These are phyloP conservation scores for Tetragonisca angustula DNA, from an alignment of 2,888 invertebrate species.

Conservation along the genomic window DNA sequence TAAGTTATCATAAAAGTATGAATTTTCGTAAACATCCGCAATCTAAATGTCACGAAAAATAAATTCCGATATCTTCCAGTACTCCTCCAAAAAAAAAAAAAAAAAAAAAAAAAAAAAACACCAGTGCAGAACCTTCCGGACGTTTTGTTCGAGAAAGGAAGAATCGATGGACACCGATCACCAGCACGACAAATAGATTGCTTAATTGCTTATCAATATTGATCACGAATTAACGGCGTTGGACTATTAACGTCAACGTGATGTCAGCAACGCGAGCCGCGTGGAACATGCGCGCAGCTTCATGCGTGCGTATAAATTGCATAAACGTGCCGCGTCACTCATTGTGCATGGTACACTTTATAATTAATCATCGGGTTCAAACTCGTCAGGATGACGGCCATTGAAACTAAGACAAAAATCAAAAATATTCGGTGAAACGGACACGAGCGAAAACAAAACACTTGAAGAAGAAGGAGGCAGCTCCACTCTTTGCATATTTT, in stretches of 20 bases:
- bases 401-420: constrained; percentile 21
- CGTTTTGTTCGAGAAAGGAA: background rate
- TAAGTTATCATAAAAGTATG: too few relatives aligned
- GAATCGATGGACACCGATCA: background rate
- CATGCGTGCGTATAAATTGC: constrained; percentile 37
- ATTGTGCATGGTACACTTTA: constrained; percentile 28
- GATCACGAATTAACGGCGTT: constrained; percentile 47
- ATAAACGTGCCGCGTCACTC: constrained; percentile 30
- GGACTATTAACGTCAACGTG: constrained; percentile 46
- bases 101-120: background rate
- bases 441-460: too few relatives aligned
- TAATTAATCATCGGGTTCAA: constrained; percentile 47
- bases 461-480: too few relatives aligned
- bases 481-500: too few relatives aligned
- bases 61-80: background rate
- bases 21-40: too few relatives aligned
- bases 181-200: constrained; percentile 20
- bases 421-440: constrained; percentile 1
- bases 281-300: constrained; percentile 1
- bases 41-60: background rate
- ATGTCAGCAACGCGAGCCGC: constrained; percentile 11
- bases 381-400: background rate
- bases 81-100: too few relatives aligned
- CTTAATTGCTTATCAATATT: constrained; percentile 56
- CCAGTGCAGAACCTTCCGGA: background rate